phyloP scores from a whole-genome alignment of 2,888 invertebrate genomes.

The Pyrrhosoma nymphula region DNA sequence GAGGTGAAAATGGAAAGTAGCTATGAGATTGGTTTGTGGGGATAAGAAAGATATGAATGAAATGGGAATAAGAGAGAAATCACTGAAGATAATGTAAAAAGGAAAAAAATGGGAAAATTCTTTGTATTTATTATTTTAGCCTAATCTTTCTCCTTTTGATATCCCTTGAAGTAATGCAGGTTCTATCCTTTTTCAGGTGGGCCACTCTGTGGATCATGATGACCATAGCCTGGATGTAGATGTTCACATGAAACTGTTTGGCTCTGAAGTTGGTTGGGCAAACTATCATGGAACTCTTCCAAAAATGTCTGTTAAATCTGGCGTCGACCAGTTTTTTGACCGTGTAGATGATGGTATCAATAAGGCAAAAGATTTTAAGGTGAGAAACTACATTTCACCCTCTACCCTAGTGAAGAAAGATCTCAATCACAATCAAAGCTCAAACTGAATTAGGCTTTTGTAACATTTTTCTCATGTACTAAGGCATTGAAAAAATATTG shows the following conservation, averaged over 20 bases:
- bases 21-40: no score
- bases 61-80: background rate
- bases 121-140: background rate
- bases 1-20: no score
- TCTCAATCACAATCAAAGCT: background rate
- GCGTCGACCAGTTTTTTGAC: constrained; percentile 83
- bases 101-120: background rate
- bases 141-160: no score
- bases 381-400: constrained; percentile 73
- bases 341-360: constrained; percentile 82
- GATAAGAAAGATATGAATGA: no score
- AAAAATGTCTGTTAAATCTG: constrained; percentile 80
- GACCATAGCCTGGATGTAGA: constrained; percentile 79
- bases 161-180: background rate
- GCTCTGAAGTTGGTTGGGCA: constrained; percentile 89
- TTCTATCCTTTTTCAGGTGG: constrained; percentile 1
- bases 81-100: background rate
- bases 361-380: constrained; percentile 85
- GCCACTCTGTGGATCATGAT: constrained; percentile 49
- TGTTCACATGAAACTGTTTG: constrained; percentile 90
- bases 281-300: constrained; percentile 83
- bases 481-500: no score
- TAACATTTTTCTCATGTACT: no score
- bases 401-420: background rate
- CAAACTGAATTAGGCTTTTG: background rate